Base-by-base conservation (phyloP, 2,888 invertebrate genomes). In the Antheraea yamamai region DNA sequence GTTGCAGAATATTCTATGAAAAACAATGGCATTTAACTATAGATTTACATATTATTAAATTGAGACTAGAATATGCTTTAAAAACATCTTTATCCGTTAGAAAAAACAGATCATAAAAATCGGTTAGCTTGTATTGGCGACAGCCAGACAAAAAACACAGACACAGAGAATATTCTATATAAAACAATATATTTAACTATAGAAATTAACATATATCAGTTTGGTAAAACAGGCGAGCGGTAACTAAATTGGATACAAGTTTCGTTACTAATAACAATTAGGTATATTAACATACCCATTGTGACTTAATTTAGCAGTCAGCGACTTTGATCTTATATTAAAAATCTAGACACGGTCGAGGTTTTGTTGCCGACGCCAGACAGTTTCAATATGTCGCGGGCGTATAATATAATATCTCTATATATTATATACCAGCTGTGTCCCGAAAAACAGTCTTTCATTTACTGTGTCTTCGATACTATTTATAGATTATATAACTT, bases 331-430 rank as follows among this genome's bases (percentile, higher is more conserved):
- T 70, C 8, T n/a, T 2, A 39, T n/a, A 39, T 39, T 70, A 39
- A 70, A 39, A 70, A n/a, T 20, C 70, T n/a, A 70, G 39, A 39
- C 39, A 70, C 70, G 70, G 23, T 70, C 39, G 39, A 39, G 35
- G 39, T 70, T 3, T 20, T 8, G 39, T 39, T 70, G 70, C 70
- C 20, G 61, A 61, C 23, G 23, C 23, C 61, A 61, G 61, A 55
- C 68, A 18, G 30, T 30, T 4, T 16, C 18, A 35, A 52, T 23
- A 20, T 68, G 35, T 20, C 68, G 68, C 30, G 68, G 23, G 20
- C 39, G 39, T 12, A 12, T 47, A 68, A 39, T 7, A 39, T 39
- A 39, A 39, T 39, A 39, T 39, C 35, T 39, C 6, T 39, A 39
- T 39, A 39, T 39, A 7, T 39, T 39, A 7, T 35, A 35, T 35